Evolutionary conservation across 2,888 invertebrate species (phyloP).

Genomic region (Zootermopsis nevadensis): DNA sequence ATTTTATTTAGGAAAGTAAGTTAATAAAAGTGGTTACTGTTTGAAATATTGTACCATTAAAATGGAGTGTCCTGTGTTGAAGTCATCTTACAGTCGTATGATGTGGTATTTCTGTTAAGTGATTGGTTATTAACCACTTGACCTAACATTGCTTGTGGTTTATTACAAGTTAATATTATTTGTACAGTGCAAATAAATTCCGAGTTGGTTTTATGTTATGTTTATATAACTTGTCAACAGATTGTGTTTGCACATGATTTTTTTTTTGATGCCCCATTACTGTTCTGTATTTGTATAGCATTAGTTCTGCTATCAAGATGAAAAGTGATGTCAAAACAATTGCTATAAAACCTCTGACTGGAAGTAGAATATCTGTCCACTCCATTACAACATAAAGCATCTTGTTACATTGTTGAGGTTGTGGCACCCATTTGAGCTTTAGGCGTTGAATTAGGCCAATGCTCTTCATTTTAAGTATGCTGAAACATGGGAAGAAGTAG

Average conservation of each 20-base stretch:
- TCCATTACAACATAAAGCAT: background rate
- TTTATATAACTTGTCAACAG: too few species aligned
- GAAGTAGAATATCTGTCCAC: conserved; percentile 3
- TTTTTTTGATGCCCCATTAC: background rate
- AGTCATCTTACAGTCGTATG: too few species aligned
- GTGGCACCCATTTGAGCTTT: conserved; percentile 27
- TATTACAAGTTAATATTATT: too few species aligned
- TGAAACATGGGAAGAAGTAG: conserved; percentile 7
- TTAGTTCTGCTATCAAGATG: background rate
- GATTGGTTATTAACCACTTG: too few species aligned
- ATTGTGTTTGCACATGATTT: background rate
- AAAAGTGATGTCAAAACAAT: background rate
- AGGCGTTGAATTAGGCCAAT: conserved; percentile 27
- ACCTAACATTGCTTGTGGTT: too few species aligned
- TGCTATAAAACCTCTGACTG: background rate
- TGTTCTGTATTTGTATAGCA: background rate
- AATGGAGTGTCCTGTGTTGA: too few species aligned
- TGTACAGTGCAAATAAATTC: too few species aligned
- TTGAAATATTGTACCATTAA: too few species aligned
- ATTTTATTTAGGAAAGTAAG: too few species aligned
- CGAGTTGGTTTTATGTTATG: too few species aligned
- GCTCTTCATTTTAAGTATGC: conserved; percentile 22
- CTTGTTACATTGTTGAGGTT: background rate
- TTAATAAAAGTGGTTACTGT: too few species aligned
- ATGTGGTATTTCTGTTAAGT: too few species aligned